Conservation (phyloP, 2,888 invertebrate genomes). For the Chrysolina americana region DNA sequence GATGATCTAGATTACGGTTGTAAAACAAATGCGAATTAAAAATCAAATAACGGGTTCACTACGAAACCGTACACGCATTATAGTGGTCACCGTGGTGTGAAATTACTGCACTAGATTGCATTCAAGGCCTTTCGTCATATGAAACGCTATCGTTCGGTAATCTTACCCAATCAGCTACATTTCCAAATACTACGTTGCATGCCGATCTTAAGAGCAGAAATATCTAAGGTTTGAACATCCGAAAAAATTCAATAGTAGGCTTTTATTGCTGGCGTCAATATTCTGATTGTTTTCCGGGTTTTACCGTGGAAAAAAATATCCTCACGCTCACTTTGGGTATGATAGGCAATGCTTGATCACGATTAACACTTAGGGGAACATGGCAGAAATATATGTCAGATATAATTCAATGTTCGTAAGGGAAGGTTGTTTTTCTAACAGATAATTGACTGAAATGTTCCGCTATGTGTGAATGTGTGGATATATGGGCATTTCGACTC, state of each 20-base stretch:
- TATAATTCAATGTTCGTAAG: no score
- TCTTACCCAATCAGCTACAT: conserved; percentile 1
- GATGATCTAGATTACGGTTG: background rate
- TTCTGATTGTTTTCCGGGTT: no score
- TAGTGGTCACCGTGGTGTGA: conserved; percentile 5
- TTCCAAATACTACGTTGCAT: background rate
- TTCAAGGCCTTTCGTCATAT: conserved; percentile 6
- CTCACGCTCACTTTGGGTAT: no score
- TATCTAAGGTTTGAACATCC: background rate
- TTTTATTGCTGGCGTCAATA: no score
- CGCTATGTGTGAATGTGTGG: no score
- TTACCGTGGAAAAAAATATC: background rate
- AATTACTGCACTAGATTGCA: conserved; percentile 7
- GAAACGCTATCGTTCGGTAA: background rate
- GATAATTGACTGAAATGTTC: no score
- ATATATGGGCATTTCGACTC: no score
- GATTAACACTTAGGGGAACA: no score
- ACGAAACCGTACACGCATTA: background rate
- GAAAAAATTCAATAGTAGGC: no score
- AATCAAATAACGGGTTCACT: background rate
- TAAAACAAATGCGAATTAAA: background rate
- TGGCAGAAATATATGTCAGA: no score
- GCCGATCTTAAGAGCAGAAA: background rate
- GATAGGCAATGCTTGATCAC: no score
- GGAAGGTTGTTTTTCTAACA: no score